Conservation (phyloP, 1,140 invertebrate genomes). For the Ceratosolen fusciceps region DNA sequence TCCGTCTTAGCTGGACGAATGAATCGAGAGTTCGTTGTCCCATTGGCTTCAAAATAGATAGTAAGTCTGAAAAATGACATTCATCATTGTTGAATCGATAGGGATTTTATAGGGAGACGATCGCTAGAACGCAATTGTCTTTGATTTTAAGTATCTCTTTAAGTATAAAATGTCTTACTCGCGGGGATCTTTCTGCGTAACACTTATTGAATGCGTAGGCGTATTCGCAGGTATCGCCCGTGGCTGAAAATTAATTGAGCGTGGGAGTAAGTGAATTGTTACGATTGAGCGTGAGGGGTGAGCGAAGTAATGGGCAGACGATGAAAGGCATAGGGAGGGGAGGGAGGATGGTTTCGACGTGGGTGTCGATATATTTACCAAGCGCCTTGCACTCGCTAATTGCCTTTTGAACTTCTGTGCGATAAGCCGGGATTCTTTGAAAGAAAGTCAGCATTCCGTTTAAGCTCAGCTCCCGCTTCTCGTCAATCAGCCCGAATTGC, state of each 20-base stretch:
- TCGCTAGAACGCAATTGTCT: background rate
- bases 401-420: slow-evolving; percentile 60
- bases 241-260: slow-evolving; percentile 48
- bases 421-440: slow-evolving; percentile 65
- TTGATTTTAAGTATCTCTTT: slow-evolving; percentile 1
- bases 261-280: background rate
- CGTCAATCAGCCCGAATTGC: slow-evolving; percentile 65
- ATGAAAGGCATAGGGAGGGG: slow-evolving; percentile 49
- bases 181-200: slow-evolving; percentile 60
- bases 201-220: slow-evolving; percentile 63
- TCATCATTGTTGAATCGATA: background rate
- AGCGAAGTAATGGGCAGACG: slow-evolving; percentile 21
- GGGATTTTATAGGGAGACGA: background rate
- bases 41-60: slow-evolving; percentile 52
- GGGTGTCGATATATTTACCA: slow-evolving; percentile 63
- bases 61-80: slow-evolving; percentile 53
- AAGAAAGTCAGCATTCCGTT: slow-evolving; percentile 67
- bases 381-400: slow-evolving; percentile 62
- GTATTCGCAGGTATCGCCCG: slow-evolving; percentile 62
- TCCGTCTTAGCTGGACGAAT: too few species aligned
- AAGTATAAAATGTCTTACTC: slow-evolving; percentile 53
- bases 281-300: too few species aligned
- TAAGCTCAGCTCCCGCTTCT: slow-evolving; percentile 61
- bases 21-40: too few species aligned
- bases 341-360: slow-evolving; percentile 38